Evolutionary conservation across 2,797 vertebrate species (phyloP).

Genomic region (Mustela erminea): DNA sequence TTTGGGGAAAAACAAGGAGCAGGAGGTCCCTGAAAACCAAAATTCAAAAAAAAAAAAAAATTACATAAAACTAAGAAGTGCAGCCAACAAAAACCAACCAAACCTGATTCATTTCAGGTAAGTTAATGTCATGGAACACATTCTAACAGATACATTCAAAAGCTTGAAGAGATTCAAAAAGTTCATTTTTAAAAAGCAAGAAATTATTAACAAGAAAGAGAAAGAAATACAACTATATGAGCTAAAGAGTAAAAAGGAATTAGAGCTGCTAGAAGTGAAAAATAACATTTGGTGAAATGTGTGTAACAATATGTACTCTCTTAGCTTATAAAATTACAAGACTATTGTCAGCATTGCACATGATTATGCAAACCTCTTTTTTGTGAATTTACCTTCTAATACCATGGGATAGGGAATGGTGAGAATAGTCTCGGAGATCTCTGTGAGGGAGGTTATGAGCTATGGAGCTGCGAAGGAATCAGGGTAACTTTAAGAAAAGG

Average conservation of each 20-base stretch:
- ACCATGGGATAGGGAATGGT: not conserved
- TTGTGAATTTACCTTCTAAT: not conserved
- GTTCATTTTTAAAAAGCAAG: constrained; percentile 33
- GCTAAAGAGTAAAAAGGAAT: not conserved
- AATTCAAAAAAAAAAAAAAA: constrained; percentile 38
- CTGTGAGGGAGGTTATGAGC: not conserved
- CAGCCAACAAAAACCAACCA: not conserved
- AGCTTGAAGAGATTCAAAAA: not conserved
- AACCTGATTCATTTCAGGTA: constrained; percentile 9
- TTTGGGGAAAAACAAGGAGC: not conserved
- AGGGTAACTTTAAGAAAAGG: not conserved
- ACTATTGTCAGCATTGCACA: not conserved
- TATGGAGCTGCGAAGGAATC: not conserved
- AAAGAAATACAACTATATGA: not conserved
- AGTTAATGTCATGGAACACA: not conserved
- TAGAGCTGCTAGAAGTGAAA: not conserved
- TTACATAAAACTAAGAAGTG: not conserved
- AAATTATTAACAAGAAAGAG: not conserved
- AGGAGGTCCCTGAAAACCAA: not conserved
- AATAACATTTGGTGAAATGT: not conserved
- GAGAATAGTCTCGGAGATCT: not conserved
- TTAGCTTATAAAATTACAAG: not conserved
- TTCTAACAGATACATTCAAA: not conserved
- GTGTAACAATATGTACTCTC: not conserved
- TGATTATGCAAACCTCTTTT: not conserved